Conservation (phyloP, 2,888 invertebrate species). For the Aspidapion aeneum region DNA sequence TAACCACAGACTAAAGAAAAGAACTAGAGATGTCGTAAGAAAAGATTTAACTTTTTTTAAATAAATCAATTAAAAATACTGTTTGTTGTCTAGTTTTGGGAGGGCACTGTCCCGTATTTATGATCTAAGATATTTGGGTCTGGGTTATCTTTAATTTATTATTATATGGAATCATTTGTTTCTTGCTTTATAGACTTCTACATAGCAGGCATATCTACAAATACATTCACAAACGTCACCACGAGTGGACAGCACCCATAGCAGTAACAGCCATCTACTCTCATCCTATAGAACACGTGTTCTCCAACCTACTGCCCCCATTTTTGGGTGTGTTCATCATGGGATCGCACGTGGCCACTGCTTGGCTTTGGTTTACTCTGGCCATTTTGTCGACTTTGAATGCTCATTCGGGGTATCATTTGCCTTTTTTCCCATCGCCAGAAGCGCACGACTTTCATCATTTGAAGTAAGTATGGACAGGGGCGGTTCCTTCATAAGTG, state of each 20-base stretch:
- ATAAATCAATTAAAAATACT: too few species aligned
- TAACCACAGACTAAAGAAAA: too few species aligned
- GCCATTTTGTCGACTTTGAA: slow-evolving; percentile 77
- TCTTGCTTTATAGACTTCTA: slow-evolving; percentile 55
- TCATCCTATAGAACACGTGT: slow-evolving; percentile 73
- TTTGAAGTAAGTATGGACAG: slow-evolving; percentile 70
- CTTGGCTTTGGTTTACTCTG: slow-evolving; percentile 75
- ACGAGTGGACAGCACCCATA: slow-evolving; percentile 85
- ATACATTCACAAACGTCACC: slow-evolving; percentile 80
- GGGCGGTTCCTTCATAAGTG: too few species aligned
- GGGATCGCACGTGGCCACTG: slow-evolving; percentile 73
- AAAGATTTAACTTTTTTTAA: too few species aligned
- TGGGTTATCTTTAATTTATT: too few species aligned
- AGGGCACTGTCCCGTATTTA: too few species aligned
- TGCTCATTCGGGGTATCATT: slow-evolving; percentile 81
- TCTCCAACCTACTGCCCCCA: slow-evolving; percentile 75
- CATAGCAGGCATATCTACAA: slow-evolving; percentile 74
- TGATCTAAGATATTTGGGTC: too few species aligned
- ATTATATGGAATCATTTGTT: too few species aligned
- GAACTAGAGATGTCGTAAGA: too few species aligned
- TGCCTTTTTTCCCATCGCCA: slow-evolving; percentile 81
- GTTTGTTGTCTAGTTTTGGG: too few species aligned
- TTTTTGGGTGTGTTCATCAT: slow-evolving; percentile 69
- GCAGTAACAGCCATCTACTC: slow-evolving; percentile 80
- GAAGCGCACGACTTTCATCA: slow-evolving; percentile 89